Percentiles rank a stretch among this genome's conserved stretches.
Evolutionary conservation across 2,888 invertebrate genomes (phyloP).

Genomic region (Lasiommata megera): DNA sequence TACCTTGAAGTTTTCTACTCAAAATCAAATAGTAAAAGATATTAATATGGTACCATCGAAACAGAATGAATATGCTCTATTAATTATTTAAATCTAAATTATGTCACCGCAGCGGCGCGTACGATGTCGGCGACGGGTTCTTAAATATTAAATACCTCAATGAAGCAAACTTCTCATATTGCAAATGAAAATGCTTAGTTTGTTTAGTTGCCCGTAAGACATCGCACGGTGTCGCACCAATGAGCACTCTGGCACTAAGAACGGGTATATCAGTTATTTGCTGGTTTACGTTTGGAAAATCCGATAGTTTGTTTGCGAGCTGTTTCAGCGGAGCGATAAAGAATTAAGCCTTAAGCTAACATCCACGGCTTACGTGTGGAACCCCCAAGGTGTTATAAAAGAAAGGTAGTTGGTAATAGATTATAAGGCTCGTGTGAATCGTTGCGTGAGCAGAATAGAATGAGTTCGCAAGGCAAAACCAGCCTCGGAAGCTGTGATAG

Average conservation of each 20-base stretch:
- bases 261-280: constrained; percentile 48
- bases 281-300: constrained; percentile 62
- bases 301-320: constrained; percentile 55
- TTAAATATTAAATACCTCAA: constrained; percentile 18
- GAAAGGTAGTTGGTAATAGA: constrained; percentile 31
- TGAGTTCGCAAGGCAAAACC: constrained; percentile 49
- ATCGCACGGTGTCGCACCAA: constrained; percentile 23
- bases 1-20: no score
- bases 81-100: neutral
- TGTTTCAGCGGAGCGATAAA: constrained; percentile 46
- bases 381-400: constrained; percentile 46
- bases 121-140: constrained; percentile 9
- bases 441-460: constrained; percentile 25
- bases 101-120: constrained; percentile 2
- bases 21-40: neutral
- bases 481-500: constrained; percentile 46
- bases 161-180: constrained; percentile 21
- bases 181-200: constrained; percentile 24
- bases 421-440: constrained; percentile 31
- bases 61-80: neutral
- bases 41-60: neutral
- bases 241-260: constrained; percentile 22
- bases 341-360: constrained; percentile 56
- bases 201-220: constrained; percentile 23
- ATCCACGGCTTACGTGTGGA: constrained; percentile 53